Evolutionary conservation across 2,888 invertebrate species (phyloP), one percentile per base, ranked within the genome.

Genomic region (Timema podura): DNA sequence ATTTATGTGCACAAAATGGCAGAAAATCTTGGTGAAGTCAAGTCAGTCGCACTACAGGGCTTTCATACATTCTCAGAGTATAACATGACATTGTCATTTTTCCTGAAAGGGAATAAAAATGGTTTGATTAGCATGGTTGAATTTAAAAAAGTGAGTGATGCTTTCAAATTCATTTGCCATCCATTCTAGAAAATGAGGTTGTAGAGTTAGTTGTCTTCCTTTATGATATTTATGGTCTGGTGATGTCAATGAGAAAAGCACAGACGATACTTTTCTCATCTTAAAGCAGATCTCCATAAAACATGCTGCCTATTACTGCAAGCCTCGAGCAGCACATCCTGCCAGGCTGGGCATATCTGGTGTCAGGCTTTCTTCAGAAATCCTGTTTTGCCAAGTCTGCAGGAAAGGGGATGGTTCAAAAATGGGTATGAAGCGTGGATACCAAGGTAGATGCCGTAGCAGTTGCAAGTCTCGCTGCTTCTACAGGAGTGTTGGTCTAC

Each of bases 291-390:
- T 13, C n/a, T n/a, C 0, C 13, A 30, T 13, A 57, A 57, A 57
- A 13, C 30, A 16, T 57, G 15, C 57, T 6, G 57, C n/a, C 57
- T 57, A n/a, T n/a, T 8, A 16, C n/a, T 30, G 57, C 57, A 57
- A 30, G 16, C 57, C 57, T 57, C n/a, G 57, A 57, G 15, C 57
- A 57, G 15, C 57, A 57, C 57, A 57, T 57, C 13, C 6, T 57
- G n/a, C 8, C 57, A 57, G 30, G 13, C 13, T 13, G 57, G 13
- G 8, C 5, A 57, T 6, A 11, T 57, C 13, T 13, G 57, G n/a
- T 13, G 0, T 16, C 57, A 57, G 30, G 1, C 9, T 57, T n/a
- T 57, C 13, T 9, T 16, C 57, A n/a, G n/a, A 54, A 8, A n/a
- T 30, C 2, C 2, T 57, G 13, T 5, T 5, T 15, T 57, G 54